Evolutionary conservation across 2,113 vertebrate species (phyloP).

Genomic region (Stictonetta naevosa): DNA sequence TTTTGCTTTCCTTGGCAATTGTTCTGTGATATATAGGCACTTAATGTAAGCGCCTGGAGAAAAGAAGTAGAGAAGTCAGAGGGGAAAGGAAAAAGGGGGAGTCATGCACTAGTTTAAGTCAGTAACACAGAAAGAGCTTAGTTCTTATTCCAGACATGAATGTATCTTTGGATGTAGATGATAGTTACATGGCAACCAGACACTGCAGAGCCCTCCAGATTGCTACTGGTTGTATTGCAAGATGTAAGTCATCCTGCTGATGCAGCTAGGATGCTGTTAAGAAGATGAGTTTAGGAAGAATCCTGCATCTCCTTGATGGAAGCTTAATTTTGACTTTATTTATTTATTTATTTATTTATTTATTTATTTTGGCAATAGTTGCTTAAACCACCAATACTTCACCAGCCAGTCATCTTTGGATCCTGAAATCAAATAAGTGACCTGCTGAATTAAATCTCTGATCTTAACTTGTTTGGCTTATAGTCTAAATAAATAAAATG

Average conservation of each 20-base stretch:
- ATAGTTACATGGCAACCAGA: constrained; percentile 41
- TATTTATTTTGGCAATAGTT: not conserved
- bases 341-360: not conserved
- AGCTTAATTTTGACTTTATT: not conserved
- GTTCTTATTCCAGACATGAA: constrained; percentile 28
- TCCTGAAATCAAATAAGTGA: constrained; percentile 4
- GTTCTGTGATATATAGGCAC: not conserved
- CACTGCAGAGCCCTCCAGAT: constrained; percentile 13
- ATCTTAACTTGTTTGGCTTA: constrained; percentile 23
- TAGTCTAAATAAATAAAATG: constrained; percentile 23
- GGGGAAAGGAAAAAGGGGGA: not conserved
- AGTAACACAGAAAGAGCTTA: not conserved
- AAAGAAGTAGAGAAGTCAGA: not conserved
- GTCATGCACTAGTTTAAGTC: not conserved
- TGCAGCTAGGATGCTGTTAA: not conserved
- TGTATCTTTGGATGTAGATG: not conserved
- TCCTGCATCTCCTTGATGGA: constrained; percentile 20
- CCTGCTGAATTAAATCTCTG: constrained; percentile 3
- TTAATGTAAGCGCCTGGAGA: not conserved
- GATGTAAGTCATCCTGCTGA: not conserved
- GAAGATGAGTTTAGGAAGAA: not conserved
- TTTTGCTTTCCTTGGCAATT: constrained; percentile 6
- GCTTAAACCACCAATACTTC: not conserved
- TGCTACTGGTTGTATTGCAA: not conserved
- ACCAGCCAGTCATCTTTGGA: not conserved